Evolutionary conservation across 2,113 vertebrate species (phyloP).

Genomic region (Bostrychus sinensis): DNA sequence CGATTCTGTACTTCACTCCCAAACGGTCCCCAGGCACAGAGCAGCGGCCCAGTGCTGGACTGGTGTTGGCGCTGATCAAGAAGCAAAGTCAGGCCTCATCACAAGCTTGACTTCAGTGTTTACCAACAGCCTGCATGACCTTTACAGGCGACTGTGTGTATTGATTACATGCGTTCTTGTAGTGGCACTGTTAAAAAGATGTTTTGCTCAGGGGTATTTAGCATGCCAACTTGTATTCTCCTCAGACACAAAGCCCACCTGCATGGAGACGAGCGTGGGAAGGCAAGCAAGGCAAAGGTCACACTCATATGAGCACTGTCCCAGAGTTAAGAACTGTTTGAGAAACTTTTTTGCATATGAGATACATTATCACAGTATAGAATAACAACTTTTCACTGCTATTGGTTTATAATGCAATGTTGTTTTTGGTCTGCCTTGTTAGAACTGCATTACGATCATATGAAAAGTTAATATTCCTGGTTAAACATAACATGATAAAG

Average conservation of each 20-base stretch:
- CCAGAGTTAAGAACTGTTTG: background rate
- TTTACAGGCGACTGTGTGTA: slow-evolving; percentile 62
- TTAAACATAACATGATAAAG: too few species aligned
- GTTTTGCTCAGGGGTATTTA: slow-evolving; percentile 37
- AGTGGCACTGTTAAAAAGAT: slow-evolving; percentile 26
- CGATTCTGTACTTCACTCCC: slow-evolving; percentile 22
- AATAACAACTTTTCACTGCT: background rate
- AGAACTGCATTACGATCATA: too few species aligned
- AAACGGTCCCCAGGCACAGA: slow-evolving; percentile 31
- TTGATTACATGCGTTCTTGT: slow-evolving; percentile 45
- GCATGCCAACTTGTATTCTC: slow-evolving; percentile 46
- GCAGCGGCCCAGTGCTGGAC: slow-evolving; percentile 6
- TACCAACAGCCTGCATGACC: slow-evolving; percentile 57
- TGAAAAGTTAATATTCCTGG: too few species aligned
- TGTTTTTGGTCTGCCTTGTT: too few species aligned
- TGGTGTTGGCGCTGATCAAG: slow-evolving; percentile 49
- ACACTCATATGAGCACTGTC: slow-evolving; percentile 20
- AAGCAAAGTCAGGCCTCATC: slow-evolving; percentile 42
- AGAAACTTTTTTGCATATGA: background rate
- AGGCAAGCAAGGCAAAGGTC: slow-evolving; percentile 57
- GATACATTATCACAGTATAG: background rate
- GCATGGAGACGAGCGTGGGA: slow-evolving; percentile 16
- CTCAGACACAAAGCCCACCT: slow-evolving; percentile 17
- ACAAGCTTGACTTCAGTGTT: slow-evolving; percentile 51
- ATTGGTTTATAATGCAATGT: background rate